These are phyloP conservation scores for Drosophila phalerata DNA, from an alignment of 2,888 invertebrate species.

Conservation along the genomic window DNA sequence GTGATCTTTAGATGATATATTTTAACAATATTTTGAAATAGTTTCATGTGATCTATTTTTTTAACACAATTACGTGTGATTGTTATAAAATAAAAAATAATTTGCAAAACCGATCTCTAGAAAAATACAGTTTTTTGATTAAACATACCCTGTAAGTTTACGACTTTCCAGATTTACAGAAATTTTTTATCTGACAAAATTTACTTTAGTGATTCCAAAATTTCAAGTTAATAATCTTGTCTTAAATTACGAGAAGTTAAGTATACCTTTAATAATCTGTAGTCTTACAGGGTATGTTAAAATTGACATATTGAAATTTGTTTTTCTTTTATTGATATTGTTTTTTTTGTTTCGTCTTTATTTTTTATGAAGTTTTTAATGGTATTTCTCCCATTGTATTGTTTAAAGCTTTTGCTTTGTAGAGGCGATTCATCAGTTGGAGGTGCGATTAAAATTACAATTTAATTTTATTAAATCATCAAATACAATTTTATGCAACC, in stretches of 20 bases:
- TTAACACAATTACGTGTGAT: no score
- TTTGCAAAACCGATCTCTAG: no score
- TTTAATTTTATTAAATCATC: constrained; percentile 81
- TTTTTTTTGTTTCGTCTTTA: not conserved
- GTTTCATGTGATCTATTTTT: not conserved
- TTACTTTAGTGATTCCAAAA: no score
- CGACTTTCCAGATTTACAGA: no score
- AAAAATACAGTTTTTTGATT: no score
- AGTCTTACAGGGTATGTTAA: not conserved
- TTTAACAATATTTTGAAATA: not conserved
- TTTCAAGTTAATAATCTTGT: no score
- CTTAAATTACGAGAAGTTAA: not conserved
- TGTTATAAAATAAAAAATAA: no score
- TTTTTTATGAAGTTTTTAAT: not conserved
- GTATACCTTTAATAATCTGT: not conserved
- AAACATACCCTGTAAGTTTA: no score
- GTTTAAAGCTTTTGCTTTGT: constrained; percentile 66
- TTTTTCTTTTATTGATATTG: not conserved
- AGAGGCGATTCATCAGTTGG: constrained; percentile 44
- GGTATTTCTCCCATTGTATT: constrained; percentile 54
- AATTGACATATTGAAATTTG: constrained; percentile 1
- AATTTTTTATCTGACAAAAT: no score
- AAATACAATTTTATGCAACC: constrained; percentile 70
- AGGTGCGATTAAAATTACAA: constrained; percentile 74
- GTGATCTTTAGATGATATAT: not conserved